Evolutionary conservation across 2,888 invertebrate genomes (phyloP).

Genomic region (Uropetala carovei): DNA sequence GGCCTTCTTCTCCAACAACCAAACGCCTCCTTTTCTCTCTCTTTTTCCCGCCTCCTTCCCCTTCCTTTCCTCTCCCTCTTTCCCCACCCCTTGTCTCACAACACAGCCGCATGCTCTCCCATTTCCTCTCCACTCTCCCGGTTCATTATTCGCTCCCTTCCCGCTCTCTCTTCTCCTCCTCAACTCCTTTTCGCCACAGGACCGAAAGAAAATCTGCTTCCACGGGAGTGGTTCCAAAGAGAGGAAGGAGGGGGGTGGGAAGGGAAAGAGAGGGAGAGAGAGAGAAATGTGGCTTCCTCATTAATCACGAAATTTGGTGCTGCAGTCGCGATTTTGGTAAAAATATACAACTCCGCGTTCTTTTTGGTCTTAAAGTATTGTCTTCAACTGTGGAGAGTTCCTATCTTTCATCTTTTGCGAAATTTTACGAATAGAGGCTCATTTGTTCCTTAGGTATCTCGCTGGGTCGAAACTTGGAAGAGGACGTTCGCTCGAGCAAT

Average conservation of each 20-base stretch:
- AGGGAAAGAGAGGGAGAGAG: neutral
- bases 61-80: neutral
- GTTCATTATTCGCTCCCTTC: neutral
- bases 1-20: neutral
- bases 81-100: neutral
- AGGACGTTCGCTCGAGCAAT: no score
- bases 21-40: neutral
- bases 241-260: neutral
- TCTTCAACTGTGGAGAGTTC: constrained; percentile 6
- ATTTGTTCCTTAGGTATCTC: neutral
- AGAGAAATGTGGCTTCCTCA: neutral
- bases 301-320: constrained; percentile 13
- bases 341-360: neutral
- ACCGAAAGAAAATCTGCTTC: neutral
- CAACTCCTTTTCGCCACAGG: neutral
- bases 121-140: neutral
- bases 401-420: neutral
- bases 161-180: neutral
- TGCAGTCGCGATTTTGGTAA: neutral
- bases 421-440: neutral
- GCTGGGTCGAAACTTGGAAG: neutral
- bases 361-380: neutral
- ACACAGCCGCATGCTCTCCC: neutral
- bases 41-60: neutral
- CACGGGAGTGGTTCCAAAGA: neutral